phyloP scores from a whole-genome alignment of 1,140 invertebrate genomes.

The Drosophila nasuta region DNA sequence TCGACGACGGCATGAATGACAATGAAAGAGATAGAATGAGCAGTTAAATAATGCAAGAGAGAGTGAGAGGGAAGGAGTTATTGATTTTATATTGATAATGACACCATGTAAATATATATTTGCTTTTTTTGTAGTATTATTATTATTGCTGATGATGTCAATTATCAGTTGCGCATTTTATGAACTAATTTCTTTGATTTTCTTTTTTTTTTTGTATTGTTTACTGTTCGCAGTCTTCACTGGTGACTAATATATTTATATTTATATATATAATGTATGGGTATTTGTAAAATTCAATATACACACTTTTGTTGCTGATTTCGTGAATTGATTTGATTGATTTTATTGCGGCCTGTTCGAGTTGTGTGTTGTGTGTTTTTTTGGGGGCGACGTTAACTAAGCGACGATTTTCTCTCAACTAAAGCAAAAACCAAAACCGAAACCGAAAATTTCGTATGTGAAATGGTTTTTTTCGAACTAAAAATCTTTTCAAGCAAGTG shows the following conservation, averaged over 20 bases:
- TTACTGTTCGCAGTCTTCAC: constrained; percentile 9
- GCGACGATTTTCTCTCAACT: constrained; percentile 85
- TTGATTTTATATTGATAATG: constrained; percentile 19
- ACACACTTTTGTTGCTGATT: constrained; percentile 48
- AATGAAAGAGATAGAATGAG: not conserved
- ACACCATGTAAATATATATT: constrained; percentile 15
- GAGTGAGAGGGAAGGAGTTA: not conserved
- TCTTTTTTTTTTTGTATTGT: not conserved
- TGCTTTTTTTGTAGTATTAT: not conserved
- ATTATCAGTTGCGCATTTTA: constrained; percentile 36
- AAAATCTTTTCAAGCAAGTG: constrained; percentile 77
- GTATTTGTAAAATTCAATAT: constrained; percentile 18
- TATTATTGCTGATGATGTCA: constrained; percentile 40
- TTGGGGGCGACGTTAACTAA: constrained; percentile 84
- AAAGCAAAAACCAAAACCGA: constrained; percentile 81
- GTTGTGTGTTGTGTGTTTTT: constrained; percentile 53
- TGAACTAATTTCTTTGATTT: constrained; percentile 12
- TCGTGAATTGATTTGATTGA: constrained; percentile 25
- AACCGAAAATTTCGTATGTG: constrained; percentile 71
- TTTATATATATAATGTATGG: constrained; percentile 19
- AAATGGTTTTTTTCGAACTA: constrained; percentile 63
- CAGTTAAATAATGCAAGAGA: not conserved
- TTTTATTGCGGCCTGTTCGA: constrained; percentile 40
- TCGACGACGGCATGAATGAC: constrained; percentile 1
- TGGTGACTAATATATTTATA: constrained; percentile 16